Conservation (phyloP, 2,888 invertebrate species). For the Hydraecia micacea region DNA sequence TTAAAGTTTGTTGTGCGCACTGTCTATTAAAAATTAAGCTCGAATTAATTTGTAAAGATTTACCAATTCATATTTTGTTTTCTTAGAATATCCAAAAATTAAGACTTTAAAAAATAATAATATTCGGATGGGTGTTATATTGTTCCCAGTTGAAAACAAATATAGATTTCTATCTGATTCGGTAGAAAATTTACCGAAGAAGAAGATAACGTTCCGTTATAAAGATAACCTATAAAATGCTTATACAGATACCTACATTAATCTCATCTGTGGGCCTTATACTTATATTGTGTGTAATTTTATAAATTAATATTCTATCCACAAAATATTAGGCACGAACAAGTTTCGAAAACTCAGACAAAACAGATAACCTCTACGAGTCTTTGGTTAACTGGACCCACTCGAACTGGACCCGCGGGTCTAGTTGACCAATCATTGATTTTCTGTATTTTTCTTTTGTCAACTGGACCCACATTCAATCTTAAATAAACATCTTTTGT, state of each 20-base stretch:
- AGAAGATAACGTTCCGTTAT: not conserved
- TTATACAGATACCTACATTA: not conserved
- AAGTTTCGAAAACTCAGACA: conserved; percentile 1
- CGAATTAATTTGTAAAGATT: not conserved
- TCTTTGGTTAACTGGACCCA: no score
- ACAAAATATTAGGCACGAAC: not conserved
- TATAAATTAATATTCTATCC: not conserved
- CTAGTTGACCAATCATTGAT: no score
- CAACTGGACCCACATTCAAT: no score
- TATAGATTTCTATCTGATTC: conserved; percentile 11
- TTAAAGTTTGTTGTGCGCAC: not conserved
- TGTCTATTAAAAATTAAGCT: not conserved
- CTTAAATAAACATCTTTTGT: no score
- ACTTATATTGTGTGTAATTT: not conserved
- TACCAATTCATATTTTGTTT: not conserved
- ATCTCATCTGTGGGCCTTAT: not conserved
- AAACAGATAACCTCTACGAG: not conserved
- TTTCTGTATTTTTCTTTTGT: no score
- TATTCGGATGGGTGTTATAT: not conserved
- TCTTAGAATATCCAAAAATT: not conserved
- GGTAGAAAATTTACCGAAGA: not conserved
- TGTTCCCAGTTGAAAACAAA: conserved; percentile 22
- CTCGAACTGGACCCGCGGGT: no score
- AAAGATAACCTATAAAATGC: not conserved
- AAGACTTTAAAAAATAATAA: not conserved